Evolutionary conservation across 2,113 vertebrate genomes (phyloP), one percentile per base, ranked within the genome.

Genomic region (Plectropomus leopardus): DNA sequence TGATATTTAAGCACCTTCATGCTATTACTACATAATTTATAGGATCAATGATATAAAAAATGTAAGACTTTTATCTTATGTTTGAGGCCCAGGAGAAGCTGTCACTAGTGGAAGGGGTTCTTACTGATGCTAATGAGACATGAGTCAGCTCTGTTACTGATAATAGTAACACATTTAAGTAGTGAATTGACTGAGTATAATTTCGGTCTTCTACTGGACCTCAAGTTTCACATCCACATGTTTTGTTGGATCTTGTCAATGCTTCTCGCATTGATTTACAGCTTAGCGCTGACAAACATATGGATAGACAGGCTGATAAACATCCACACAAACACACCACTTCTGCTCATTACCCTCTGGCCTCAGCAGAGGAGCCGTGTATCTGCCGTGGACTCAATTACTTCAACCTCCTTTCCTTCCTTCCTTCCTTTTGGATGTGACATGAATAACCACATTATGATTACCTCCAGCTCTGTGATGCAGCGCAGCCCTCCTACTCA

Each of bases 391-490:
- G 80, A 86, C 78, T 83, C 85, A 80, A 89, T 89, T 77, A 90
- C 89, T 71, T 78, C 76, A 57, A 78, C 88, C 72, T 40, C 36
- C 36, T n/a, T n/a, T n/a, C n/a, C 44, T 72, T 68, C 78, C 67
- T 61, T 54, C 51, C 53, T 75, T 59, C 54, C 34, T 70, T 23
- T 48, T 54, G 68, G 75, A 88, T 89, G 86, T 86, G 84, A 88
- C 79, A 86, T 80, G 88, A 94, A 86, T 84, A 80, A 80, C 79
- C 82, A 51, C 78, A 66, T 54, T 80, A 57, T 85, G 85, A 90
- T 90, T 85, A 86, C 78, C 69, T 70, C 42, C 55, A 53, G 73
- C 75, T 76, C 75, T 61, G 60, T 40, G 82, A 76, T 58, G 75
- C 70, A 76, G 76, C 61, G 28, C 34, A 73, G 58, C 53, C 67